These are phyloP conservation scores for Bradypus variegatus DNA, from an alignment of 2,797 vertebrate species.

Conservation along the genomic window DNA sequence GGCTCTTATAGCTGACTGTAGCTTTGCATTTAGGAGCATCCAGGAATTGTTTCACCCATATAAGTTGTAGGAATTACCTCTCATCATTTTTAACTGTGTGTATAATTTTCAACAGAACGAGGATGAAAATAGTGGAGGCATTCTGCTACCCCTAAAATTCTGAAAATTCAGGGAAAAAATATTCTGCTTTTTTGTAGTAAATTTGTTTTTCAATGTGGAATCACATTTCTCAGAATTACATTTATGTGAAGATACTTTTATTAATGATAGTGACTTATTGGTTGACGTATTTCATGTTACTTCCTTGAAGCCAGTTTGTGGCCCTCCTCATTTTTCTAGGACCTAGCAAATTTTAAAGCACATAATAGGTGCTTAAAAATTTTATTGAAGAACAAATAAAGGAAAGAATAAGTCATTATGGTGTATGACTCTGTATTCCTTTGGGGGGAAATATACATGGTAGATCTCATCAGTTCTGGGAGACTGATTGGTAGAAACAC, in stretches of 20 bases:
- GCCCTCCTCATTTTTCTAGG: not conserved
- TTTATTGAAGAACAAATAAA: not conserved
- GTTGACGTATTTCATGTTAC: not conserved
- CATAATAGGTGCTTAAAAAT: not conserved
- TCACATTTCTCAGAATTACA: conserved; percentile 26
- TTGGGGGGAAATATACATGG: not conserved
- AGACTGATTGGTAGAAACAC: not conserved
- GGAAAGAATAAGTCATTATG: not conserved
- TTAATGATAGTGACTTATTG: not conserved
- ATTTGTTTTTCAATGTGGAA: not conserved
- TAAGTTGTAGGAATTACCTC: not conserved
- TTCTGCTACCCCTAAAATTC: not conserved
- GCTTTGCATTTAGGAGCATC: not conserved
- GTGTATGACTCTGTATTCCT: not conserved
- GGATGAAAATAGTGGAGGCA: not conserved
- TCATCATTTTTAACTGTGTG: not conserved
- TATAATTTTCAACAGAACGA: not conserved
- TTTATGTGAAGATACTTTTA: not conserved
- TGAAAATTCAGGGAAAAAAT: not conserved
- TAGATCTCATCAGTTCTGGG: not conserved
- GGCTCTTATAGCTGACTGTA: not conserved
- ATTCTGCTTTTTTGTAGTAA: not conserved
- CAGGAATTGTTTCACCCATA: not conserved
- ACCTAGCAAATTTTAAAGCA: not conserved
- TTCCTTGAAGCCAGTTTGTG: not conserved